A percentile compares a stretch with the other conserved stretches of the same genome.
These are phyloP conservation scores for Apoda limacodes DNA, from an alignment of 2,888 invertebrate species.

Conservation along the genomic window DNA sequence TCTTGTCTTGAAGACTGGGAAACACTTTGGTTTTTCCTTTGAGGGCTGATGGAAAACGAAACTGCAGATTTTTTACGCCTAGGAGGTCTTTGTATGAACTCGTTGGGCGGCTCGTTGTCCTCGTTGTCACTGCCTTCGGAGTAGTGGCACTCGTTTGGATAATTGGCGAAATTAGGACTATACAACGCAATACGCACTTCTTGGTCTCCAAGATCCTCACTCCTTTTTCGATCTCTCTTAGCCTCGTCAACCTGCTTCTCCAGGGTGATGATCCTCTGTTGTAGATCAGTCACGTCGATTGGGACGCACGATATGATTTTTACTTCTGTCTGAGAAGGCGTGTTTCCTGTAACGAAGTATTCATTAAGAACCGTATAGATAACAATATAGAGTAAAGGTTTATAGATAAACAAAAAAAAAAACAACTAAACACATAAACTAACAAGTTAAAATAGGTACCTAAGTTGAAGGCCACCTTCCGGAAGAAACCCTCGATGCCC, in stretches of 20 bases:
- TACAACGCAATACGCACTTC: background rate
- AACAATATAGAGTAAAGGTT: background rate
- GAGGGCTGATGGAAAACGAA: background rate
- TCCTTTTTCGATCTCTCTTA: constrained; percentile 2
- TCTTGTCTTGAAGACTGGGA: background rate
- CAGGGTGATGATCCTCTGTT: constrained; percentile 41
- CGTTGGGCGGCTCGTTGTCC: background rate
- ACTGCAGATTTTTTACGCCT: background rate
- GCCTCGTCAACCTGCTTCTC: constrained; percentile 38
- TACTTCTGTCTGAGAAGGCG: constrained; percentile 55
- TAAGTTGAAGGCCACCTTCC: constrained; percentile 48
- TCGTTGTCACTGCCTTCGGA: background rate
- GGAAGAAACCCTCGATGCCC: constrained; percentile 48
- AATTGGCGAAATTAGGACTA: background rate
- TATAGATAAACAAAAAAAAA: too few relatives aligned
- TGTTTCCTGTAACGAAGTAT: constrained; percentile 39
- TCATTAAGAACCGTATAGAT: background rate
- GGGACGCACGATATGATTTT: constrained; percentile 63
- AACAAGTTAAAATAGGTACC: too few relatives aligned
- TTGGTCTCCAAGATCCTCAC: background rate
- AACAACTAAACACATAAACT: too few relatives aligned
- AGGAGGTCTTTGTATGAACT: background rate
- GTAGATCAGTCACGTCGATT: constrained; percentile 56
- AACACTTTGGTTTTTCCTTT: background rate
- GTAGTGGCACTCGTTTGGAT: background rate